Evolutionary conservation across 2,888 invertebrate genomes (phyloP).

Genomic region (Eretmocerus hayati): DNA sequence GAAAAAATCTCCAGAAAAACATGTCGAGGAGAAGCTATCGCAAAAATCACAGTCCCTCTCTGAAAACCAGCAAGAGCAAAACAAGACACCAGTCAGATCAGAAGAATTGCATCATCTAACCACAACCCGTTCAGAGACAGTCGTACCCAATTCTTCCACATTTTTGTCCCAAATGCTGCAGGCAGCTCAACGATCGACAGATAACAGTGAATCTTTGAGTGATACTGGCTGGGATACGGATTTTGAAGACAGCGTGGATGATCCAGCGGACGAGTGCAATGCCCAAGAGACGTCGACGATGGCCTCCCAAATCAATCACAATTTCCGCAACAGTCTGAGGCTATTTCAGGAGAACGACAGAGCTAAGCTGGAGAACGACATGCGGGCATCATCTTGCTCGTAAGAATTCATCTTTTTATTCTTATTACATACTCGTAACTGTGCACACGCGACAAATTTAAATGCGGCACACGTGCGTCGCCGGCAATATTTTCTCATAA

Average conservation of each 20-base stretch:
- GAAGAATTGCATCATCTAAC: neutral
- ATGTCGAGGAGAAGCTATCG: slow-evolving; percentile 25
- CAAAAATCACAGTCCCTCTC: slow-evolving; percentile 11
- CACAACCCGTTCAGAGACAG: neutral
- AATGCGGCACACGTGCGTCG: too few species aligned
- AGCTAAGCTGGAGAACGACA: slow-evolving; percentile 5
- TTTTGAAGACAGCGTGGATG: slow-evolving; percentile 38
- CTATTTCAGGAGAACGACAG: slow-evolving; percentile 29
- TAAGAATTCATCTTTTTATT: slow-evolving; percentile 1
- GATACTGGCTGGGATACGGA: slow-evolving; percentile 43
- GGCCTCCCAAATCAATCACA: slow-evolving; percentile 12
- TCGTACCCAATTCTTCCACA: too few species aligned
- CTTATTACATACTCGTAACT: too few species aligned
- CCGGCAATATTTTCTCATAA: too few species aligned
- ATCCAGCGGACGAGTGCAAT: slow-evolving; percentile 9
- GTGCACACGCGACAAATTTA: too few species aligned
- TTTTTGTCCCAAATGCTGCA: neutral
- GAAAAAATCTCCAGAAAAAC: slow-evolving; percentile 34
- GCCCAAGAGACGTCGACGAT: slow-evolving; percentile 6
- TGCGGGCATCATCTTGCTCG: slow-evolving; percentile 6
- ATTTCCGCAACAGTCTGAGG: slow-evolving; percentile 28
- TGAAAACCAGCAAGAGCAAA: neutral
- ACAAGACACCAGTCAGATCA: neutral
- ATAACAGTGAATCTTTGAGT: slow-evolving; percentile 4
- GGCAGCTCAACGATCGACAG: neutral